phyloP scores from a whole-genome alignment of 2,797 vertebrate species.

The Ateles fusciceps region DNA sequence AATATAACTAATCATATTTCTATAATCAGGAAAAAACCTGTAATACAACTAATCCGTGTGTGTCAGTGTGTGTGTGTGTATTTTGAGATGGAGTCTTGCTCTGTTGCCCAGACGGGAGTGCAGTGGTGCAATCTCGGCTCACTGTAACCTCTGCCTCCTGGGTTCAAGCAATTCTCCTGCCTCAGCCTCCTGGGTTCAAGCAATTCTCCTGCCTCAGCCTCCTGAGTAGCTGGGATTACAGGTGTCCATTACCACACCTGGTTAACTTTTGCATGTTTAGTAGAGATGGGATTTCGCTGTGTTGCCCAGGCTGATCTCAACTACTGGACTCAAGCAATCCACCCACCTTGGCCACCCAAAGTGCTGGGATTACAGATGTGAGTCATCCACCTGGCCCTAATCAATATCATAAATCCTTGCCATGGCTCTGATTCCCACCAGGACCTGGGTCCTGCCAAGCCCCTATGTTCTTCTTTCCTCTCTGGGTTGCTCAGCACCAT shows the following conservation, averaged over 20 bases:
- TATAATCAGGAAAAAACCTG: background rate
- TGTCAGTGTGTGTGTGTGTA: background rate
- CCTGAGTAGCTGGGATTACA: background rate
- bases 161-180: background rate
- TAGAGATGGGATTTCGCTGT: background rate
- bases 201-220: background rate
- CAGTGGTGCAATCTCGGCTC: background rate
- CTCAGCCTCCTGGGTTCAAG: background rate
- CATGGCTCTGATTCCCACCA: background rate
- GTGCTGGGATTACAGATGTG: background rate
- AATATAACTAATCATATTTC: background rate
- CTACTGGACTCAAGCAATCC: background rate
- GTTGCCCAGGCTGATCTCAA: background rate
- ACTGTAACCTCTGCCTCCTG: background rate
- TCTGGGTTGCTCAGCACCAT: background rate
- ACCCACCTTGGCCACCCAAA: background rate
- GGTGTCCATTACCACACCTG: background rate
- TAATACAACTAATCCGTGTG: background rate
- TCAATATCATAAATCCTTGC: background rate
- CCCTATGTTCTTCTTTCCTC: accelerated
- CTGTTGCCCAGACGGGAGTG: background rate
- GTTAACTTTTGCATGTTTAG: background rate
- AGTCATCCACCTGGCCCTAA: background rate
- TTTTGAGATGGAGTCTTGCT: background rate
- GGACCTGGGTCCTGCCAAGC: background rate